Conservation (phyloP, 2,888 invertebrate species). For the Aromia moschata region DNA sequence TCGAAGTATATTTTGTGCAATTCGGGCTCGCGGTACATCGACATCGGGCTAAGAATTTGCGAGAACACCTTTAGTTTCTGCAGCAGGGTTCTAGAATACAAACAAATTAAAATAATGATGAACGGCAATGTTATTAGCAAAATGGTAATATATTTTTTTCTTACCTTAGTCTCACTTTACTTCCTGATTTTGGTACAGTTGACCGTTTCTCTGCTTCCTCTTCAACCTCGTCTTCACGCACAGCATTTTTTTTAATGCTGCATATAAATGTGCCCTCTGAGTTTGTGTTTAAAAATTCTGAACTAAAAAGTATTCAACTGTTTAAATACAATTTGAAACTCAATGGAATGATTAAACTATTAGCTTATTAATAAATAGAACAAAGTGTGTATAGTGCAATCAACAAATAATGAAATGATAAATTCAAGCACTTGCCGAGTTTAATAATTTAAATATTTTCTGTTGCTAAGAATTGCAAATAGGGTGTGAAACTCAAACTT, state of each 20-base stretch:
- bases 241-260: slow-evolving; percentile 64
- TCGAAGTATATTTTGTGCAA: slow-evolving; percentile 81
- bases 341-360: too few relatives aligned
- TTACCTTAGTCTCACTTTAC: slow-evolving; percentile 27
- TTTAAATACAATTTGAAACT: too few relatives aligned
- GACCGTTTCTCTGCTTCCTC: slow-evolving; percentile 54
- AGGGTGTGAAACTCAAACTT: too few relatives aligned
- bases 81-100: slow-evolving; percentile 64
- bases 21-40: slow-evolving; percentile 79
- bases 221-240: slow-evolving; percentile 54
- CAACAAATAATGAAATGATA: too few relatives aligned
- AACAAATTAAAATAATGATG: slow-evolving; percentile 25
- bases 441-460: too few relatives aligned
- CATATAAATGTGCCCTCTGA: slow-evolving; percentile 67
- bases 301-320: slow-evolving; percentile 34
- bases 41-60: slow-evolving; percentile 82
- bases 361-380: too few relatives aligned
- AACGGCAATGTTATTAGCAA: slow-evolving; percentile 27
- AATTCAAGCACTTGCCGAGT: too few relatives aligned
- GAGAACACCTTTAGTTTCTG: slow-evolving; percentile 80
- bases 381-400: too few relatives aligned
- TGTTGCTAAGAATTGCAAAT: too few relatives aligned
- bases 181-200: slow-evolving; percentile 42
- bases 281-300: slow-evolving; percentile 70
- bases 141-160: background rate